phyloP scores from a whole-genome alignment of 2,888 invertebrate species.

The Augiades crinisus region DNA sequence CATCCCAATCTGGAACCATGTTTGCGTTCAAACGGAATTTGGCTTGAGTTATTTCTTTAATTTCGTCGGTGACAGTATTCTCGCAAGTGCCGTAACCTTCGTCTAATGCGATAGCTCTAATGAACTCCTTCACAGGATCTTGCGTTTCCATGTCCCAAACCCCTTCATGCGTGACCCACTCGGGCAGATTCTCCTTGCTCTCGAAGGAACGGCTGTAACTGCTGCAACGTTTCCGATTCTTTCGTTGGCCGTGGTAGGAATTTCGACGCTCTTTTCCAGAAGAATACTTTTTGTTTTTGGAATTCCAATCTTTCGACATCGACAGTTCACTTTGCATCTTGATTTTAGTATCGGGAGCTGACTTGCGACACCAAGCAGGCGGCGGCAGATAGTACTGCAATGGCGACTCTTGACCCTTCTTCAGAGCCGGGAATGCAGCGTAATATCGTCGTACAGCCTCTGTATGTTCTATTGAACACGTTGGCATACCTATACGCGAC shows the following conservation, averaged over 20 bases:
- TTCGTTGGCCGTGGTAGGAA: conserved; percentile 65
- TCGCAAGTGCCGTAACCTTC: conserved; percentile 79
- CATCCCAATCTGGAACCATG: conserved; percentile 65
- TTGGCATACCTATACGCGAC: conserved; percentile 76
- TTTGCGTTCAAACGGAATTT: conserved; percentile 49
- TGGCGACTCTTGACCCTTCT: conserved; percentile 72
- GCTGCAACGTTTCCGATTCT: conserved; percentile 63
- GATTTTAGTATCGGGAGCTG: conserved; percentile 48
- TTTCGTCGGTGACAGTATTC: conserved; percentile 68
- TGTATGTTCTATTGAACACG: conserved; percentile 74
- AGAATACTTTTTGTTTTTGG: conserved; percentile 58
- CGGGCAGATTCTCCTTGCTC: conserved; percentile 71
- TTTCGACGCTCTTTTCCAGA: conserved; percentile 69
- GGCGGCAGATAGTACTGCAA: conserved; percentile 70
- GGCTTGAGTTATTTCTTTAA: conserved; percentile 48
- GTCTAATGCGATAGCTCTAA: conserved; percentile 69
- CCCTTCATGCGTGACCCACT: conserved; percentile 79
- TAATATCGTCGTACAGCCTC: conserved; percentile 89
- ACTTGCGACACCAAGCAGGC: conserved; percentile 70
- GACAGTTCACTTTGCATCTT: conserved; percentile 69
- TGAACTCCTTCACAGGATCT: conserved; percentile 74
- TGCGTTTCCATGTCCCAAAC: conserved; percentile 76
- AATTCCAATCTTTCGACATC: conserved; percentile 61
- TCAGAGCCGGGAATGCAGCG: conserved; percentile 88
- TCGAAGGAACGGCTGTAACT: conserved; percentile 69